These are phyloP conservation scores for Stichodactyla helianthus DNA, from an alignment of 64 coral and sea anemone species.

Conservation along the genomic window DNA sequence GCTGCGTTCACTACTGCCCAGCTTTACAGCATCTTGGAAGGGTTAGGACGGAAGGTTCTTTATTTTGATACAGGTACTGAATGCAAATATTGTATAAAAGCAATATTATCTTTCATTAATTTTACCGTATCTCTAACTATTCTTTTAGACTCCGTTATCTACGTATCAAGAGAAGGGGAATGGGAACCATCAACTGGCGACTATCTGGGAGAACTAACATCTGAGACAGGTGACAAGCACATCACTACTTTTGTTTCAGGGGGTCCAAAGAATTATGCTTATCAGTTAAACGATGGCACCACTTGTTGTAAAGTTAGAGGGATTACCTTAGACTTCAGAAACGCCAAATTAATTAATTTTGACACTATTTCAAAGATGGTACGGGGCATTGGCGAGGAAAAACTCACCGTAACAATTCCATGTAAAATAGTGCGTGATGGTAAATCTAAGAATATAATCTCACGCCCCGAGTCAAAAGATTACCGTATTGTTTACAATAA, in stretches of 20 bases:
- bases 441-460: not conserved
- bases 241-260: slow-evolving; percentile 30
- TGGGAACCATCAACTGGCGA: slow-evolving; percentile 22
- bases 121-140: not conserved
- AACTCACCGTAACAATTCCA: not conserved
- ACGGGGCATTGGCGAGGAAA: not conserved
- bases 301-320: slow-evolving; percentile 33
- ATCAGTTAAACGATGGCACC: slow-evolving; percentile 11
- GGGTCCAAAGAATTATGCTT: slow-evolving; percentile 40
- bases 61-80: slow-evolving; percentile 44
- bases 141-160: slow-evolving; percentile 42
- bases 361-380: slow-evolving; percentile 17
- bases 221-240: slow-evolving; percentile 1
- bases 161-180: not conserved
- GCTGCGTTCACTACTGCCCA: slow-evolving; percentile 41
- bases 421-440: not conserved
- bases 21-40: slow-evolving; percentile 32
- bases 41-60: not conserved
- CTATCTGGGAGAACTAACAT: slow-evolving; percentile 27
- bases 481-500: slow-evolving; percentile 37
- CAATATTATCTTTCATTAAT: not conserved
- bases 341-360: slow-evolving; percentile 28
- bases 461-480: not conserved
- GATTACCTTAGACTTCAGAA: slow-evolving; percentile 29
- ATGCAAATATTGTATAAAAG: no score